phyloP scores from a whole-genome alignment of 2,888 invertebrate genomes.

The Ellobium chinense region DNA sequence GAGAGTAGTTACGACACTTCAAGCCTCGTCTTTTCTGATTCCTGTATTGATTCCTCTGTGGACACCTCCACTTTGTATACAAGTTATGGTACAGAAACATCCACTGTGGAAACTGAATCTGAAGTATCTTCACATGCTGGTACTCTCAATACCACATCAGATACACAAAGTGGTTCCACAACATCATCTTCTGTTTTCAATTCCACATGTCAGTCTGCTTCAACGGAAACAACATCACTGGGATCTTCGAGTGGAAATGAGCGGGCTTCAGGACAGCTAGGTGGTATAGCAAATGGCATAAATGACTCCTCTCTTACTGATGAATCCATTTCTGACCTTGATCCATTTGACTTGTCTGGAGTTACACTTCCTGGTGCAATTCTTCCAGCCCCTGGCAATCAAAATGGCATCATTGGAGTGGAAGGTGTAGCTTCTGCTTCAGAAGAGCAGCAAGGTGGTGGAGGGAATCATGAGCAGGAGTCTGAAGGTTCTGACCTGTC shows the following conservation, averaged over 20 bases:
- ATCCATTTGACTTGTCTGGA: background rate
- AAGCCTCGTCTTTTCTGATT: conserved; percentile 27
- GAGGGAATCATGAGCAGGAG: no score
- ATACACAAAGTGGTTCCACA: background rate
- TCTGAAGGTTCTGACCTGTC: no score
- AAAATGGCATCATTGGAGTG: no score
- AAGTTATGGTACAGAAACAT: background rate
- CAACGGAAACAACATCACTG: background rate
- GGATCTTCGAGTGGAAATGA: background rate
- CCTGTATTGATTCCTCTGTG: background rate
- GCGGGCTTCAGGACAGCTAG: background rate
- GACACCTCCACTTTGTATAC: background rate
- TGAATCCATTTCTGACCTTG: background rate
- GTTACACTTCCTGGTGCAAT: no score
- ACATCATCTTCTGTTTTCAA: background rate
- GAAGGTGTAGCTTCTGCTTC: no score
- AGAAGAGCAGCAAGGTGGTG: no score
- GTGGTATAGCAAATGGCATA: background rate
- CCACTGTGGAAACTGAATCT: background rate
- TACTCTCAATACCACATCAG: background rate
- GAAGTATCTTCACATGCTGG: background rate
- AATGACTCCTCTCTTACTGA: background rate
- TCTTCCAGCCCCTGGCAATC: no score
- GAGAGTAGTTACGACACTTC: conserved; percentile 30
- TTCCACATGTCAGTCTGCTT: background rate